A percentile compares a stretch with the other conserved stretches of the same genome.
phyloP scores from a whole-genome alignment of 2,113 vertebrate genomes.

The Lamprologus lemairii region DNA sequence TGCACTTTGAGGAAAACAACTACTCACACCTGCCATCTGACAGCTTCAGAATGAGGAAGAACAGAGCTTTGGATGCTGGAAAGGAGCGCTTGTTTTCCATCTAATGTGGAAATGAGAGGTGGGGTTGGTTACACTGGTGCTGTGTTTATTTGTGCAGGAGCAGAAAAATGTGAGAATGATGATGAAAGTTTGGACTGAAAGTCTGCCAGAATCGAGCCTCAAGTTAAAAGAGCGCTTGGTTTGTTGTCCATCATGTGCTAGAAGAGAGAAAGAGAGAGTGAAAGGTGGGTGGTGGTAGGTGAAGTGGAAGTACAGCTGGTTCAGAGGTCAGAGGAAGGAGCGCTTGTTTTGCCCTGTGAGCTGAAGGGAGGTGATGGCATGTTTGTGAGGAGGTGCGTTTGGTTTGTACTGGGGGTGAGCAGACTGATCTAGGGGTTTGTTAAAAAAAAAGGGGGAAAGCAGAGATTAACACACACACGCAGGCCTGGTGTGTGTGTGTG shows the following conservation, averaged over 20 bases:
- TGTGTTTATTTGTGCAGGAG: neutral
- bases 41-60: neutral
- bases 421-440: neutral
- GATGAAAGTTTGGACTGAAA: neutral
- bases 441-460: too few species aligned
- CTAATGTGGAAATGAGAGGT: neutral
- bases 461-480: neutral
- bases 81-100: neutral
- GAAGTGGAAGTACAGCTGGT: neutral
- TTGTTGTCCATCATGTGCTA: neutral
- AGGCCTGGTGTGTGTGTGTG: neutral
- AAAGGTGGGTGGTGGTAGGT: neutral
- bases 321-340: neutral
- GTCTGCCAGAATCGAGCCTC: neutral
- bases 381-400: neutral
- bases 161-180: neutral
- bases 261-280: neutral
- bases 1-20: neutral
- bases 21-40: neutral
- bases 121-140: neutral
- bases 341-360: neutral
- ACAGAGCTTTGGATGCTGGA: neutral
- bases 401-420: neutral
- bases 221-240: neutral
- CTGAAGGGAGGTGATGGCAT: neutral